Evolutionary conservation across 1,140 invertebrate genomes (phyloP).

Genomic region (Drosophila melanogaster): Release_6_plus_ISO1_MT NT_037436.4:2699501-2700000

Average conservation of each 20-base stretch:
- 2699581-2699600: no score
- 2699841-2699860: slow-evolving; percentile 49
- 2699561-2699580: no score
- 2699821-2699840: slow-evolving; percentile 61
- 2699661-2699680: slow-evolving; percentile 55
- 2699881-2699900: slow-evolving; percentile 14
- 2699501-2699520: no score
- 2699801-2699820: slow-evolving; percentile 64
- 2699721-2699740: slow-evolving; percentile 42
- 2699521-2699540: no score
- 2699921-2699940: not conserved
- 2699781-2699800: slow-evolving; percentile 48
- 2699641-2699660: slow-evolving; percentile 51
- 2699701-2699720: slow-evolving; percentile 67
- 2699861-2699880: not conserved
- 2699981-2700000: not conserved
- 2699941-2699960: not conserved
- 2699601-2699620: not conserved
- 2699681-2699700: slow-evolving; percentile 62
- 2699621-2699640: not conserved
- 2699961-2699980: slow-evolving; percentile 4
- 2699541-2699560: no score
- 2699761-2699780: slow-evolving; percentile 60
- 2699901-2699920: slow-evolving; percentile 30
- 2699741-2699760: slow-evolving; percentile 28